Evolutionary conservation across 2,797 vertebrate genomes (phyloP).

Genomic region (Knipowitschia caucasica): DNA sequence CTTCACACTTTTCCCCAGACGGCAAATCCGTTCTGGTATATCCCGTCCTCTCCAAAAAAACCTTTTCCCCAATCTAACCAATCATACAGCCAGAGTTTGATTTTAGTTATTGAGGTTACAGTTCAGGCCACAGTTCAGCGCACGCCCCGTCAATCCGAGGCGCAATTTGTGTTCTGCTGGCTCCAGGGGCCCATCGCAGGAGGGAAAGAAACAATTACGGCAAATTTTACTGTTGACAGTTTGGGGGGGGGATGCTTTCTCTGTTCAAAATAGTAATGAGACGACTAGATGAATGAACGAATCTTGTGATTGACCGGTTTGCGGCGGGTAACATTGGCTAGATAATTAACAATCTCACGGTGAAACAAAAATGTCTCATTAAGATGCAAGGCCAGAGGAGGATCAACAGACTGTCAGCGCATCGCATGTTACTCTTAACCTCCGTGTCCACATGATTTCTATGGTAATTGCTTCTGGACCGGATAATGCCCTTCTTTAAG

Average conservation of each 20-base stretch:
- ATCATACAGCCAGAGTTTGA: constrained; percentile 30
- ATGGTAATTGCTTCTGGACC: constrained; percentile 31
- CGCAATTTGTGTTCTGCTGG: constrained; percentile 16
- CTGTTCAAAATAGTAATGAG: constrained; percentile 2
- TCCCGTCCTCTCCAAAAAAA: too few species aligned
- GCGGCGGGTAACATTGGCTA: constrained; percentile 2
- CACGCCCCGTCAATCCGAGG: constrained; percentile 15
- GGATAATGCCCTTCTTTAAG: constrained; percentile 37
- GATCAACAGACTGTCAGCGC: constrained; percentile 44
- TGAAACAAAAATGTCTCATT: constrained; percentile 29
- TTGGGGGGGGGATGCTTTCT: constrained; percentile 4
- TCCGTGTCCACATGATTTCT: constrained; percentile 44
- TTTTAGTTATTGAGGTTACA: constrained; percentile 29
- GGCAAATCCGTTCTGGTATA: background rate
- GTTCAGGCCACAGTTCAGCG: constrained; percentile 28
- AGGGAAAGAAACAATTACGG: constrained; percentile 32
- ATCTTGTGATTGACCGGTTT: background rate
- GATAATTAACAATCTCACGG: constrained; percentile 38
- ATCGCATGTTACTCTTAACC: constrained; percentile 40
- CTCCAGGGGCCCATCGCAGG: constrained; percentile 21
- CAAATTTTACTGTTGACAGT: constrained; percentile 27
- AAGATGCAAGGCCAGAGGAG: constrained; percentile 37
- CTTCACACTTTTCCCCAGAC: constrained; percentile 13
- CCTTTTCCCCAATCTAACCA: constrained; percentile 2
- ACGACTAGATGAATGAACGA: background rate